Percentiles rank a stretch among this genome's conserved stretches.
phyloP scores from a whole-genome alignment of 2,888 invertebrate species.

The Anaspis maculata region DNA sequence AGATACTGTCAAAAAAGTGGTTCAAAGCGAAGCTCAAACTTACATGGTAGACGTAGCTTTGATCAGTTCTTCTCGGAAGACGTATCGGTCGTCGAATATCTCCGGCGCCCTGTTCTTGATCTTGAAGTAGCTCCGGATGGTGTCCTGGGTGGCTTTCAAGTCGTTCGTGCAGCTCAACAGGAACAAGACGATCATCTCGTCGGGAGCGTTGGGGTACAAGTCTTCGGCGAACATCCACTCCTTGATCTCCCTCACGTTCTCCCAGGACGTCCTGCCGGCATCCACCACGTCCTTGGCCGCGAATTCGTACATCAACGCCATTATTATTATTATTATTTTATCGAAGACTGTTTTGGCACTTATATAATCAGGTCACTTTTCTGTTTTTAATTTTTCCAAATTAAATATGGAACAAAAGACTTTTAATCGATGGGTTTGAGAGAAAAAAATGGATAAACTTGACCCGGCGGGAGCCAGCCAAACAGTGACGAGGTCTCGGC shows the following conservation, averaged over 20 bases:
- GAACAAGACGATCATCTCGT: conserved; percentile 57
- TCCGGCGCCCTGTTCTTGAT: conserved; percentile 52
- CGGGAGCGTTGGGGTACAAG: conserved; percentile 38
- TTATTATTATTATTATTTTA: too few species aligned
- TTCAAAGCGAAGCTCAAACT: too few species aligned
- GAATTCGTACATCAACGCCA: conserved; percentile 8
- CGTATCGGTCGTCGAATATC: conserved; percentile 52
- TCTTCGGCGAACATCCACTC: conserved; percentile 25
- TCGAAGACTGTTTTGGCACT: too few species aligned
- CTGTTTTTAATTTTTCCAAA: too few species aligned
- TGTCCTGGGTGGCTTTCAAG: conserved; percentile 49
- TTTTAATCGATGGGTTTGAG: too few species aligned
- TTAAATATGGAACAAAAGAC: too few species aligned
- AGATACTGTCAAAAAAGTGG: too few species aligned
- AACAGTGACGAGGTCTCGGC: too few species aligned
- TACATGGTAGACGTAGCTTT: too few species aligned
- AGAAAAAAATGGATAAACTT: too few species aligned
- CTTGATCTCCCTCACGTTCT: conserved; percentile 28
- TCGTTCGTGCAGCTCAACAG: conserved; percentile 57
- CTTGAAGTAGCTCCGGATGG: conserved; percentile 56
- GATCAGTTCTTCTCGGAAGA: conserved; percentile 36
- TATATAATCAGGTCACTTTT: too few species aligned
- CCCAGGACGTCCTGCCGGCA: conserved; percentile 17
- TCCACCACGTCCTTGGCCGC: conserved; percentile 18
- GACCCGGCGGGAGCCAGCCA: too few species aligned